Evolutionary conservation across 2,888 invertebrate genomes (phyloP).

Genomic region (Oxyscelio sp.): DNA sequence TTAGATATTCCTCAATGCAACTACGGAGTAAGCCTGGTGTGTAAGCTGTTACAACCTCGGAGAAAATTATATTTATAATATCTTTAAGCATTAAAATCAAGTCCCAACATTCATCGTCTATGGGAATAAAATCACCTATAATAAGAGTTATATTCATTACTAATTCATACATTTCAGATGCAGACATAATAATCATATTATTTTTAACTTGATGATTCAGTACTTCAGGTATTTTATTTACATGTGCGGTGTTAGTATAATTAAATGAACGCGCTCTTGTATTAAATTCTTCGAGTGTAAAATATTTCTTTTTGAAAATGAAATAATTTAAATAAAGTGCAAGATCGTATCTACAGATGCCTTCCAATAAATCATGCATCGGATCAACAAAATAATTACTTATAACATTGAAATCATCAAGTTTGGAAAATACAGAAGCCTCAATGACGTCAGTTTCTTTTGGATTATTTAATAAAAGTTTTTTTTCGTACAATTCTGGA

Average conservation of each 20-base stretch:
- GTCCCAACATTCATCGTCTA: conserved; percentile 24
- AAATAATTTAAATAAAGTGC: conserved; percentile 24
- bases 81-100: background rate
- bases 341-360: conserved; percentile 48
- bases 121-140: conserved; percentile 22
- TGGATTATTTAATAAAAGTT: conserved; percentile 5
- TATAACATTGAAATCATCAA: conserved; percentile 47
- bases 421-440: conserved; percentile 31
- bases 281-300: conserved; percentile 36
- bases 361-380: conserved; percentile 57
- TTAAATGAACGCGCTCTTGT: conserved; percentile 41
- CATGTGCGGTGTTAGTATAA: conserved; percentile 34
- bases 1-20: too few species aligned
- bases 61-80: background rate
- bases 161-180: conserved; percentile 42
- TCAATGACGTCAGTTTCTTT: conserved; percentile 41
- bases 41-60: background rate
- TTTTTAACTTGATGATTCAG: conserved; percentile 45
- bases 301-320: conserved; percentile 42
- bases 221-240: conserved; percentile 55
- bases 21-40: too few species aligned
- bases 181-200: conserved; percentile 40
- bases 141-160: conserved; percentile 24
- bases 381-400: conserved; percentile 49
- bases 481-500: conserved; percentile 37